phyloP scores from a whole-genome alignment of 2,797 vertebrate genomes.

The Poecilia picta region DNA sequence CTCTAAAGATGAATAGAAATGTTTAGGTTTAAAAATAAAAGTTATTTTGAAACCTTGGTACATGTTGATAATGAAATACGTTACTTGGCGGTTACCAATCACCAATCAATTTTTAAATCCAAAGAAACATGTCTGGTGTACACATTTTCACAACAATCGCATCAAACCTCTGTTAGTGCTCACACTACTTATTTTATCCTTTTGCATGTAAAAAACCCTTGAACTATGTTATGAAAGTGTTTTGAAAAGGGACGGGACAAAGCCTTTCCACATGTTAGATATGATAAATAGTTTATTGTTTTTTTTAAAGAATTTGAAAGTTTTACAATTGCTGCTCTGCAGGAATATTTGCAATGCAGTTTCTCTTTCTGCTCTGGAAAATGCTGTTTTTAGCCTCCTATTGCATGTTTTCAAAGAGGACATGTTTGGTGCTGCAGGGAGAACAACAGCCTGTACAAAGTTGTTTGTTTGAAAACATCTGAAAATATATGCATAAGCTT shows the following conservation, averaged over 20 bases:
- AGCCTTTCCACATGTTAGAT: not conserved
- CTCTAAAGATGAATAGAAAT: not conserved
- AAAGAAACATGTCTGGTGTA: not conserved
- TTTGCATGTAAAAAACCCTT: not conserved
- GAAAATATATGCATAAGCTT: conserved; percentile 1
- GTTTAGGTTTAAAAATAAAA: not conserved
- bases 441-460: conserved; percentile 55
- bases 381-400: not conserved
- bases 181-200: not conserved
- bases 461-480: conserved; percentile 11
- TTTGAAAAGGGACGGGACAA: not conserved
- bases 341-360: conserved; percentile 1
- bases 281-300: not conserved
- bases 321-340: conserved; percentile 13
- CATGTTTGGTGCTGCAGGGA: conserved; percentile 39
- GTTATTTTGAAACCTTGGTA: not conserved
- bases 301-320: not conserved
- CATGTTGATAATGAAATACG: not conserved
- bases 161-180: not conserved
- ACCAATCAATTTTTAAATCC: not conserved
- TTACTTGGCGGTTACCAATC: not conserved
- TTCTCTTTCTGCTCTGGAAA: conserved; percentile 5
- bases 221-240: not conserved
- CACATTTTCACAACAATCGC: not conserved
- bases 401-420: conserved; percentile 4